phyloP scores from a whole-genome alignment of 2,888 invertebrate genomes.

The Athrips mouffetella region DNA sequence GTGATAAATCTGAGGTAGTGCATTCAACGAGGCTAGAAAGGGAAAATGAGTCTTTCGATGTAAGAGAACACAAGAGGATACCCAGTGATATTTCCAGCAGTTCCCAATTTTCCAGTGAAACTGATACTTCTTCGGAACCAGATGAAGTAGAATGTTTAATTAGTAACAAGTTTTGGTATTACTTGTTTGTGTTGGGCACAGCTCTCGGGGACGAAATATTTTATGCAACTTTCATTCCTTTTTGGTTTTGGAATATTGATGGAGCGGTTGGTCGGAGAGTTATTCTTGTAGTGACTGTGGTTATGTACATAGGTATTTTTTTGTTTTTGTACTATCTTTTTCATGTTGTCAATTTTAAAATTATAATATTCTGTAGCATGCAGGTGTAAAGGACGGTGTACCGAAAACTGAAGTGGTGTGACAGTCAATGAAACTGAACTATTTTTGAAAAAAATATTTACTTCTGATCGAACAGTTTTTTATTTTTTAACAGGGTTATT shows the following conservation, averaged over 20 bases:
- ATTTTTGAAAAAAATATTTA: neutral
- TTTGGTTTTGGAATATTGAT: slow-evolving; percentile 97
- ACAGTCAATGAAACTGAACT: too few species aligned
- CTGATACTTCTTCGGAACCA: slow-evolving; percentile 57
- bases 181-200: slow-evolving; percentile 90
- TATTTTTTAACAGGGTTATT: too few species aligned
- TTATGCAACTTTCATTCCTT: slow-evolving; percentile 93
- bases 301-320: slow-evolving; percentile 88
- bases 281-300: slow-evolving; percentile 88
- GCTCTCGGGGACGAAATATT: slow-evolving; percentile 94
- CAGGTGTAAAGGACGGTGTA: too few species aligned
- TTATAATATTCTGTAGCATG: neutral
- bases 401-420: too few species aligned
- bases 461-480: too few species aligned
- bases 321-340: neutral
- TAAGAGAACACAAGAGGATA: slow-evolving; percentile 56
- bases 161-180: slow-evolving; percentile 89
- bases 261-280: slow-evolving; percentile 90
- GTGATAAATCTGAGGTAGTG: slow-evolving; percentile 44
- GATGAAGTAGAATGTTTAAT: slow-evolving; percentile 73
- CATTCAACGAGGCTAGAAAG: slow-evolving; percentile 47
- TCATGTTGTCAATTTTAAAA: neutral
- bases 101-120: slow-evolving; percentile 60
- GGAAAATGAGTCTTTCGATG: slow-evolving; percentile 42
- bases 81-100: slow-evolving; percentile 63